Evolutionary conservation across 2,113 vertebrate species (phyloP), one percentile per base, ranked within the genome.

Genomic region (Oreocharis arfaki): DNA sequence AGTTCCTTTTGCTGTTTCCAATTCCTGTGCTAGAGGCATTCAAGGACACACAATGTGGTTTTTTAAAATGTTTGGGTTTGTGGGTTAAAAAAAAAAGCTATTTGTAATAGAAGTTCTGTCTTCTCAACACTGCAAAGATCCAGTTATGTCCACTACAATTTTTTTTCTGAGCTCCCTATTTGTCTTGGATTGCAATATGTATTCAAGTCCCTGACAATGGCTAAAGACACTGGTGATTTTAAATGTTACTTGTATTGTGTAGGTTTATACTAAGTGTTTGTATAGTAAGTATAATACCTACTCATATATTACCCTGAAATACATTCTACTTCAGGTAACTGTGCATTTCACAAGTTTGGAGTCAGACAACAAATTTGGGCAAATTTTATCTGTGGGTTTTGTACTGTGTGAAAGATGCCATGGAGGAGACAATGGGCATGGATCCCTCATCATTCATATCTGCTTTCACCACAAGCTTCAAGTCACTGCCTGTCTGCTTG

Each of bases 341-440:
- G 4, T 77, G 33, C 10, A 78, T 67, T 67, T 82, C 49, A 24
- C 16, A 28, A 10, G 10, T 42, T 30, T 87, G 21, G 60, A 82
- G 57, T 47, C 56, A 82, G 41, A 53, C 0, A 0, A 69, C 7
- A 44, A 53, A 28, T 30, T 83, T 37, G 26, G 7, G 27, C 2
- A 69, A 53, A 17, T 35, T 53, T 15, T 53, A 10, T 26, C 9
- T 67, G 18, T 15, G 8, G 6, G 3, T 59, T 78, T 12, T 59
- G 12, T 49, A 61, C 27, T 9, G 1, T 12, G 2, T 42, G 26
- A 69, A 83, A 85, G 41, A 46, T 61, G 14, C 21, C 30, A 5
- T 11, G 13, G n/a, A 19, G 3, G 12, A 39, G 23, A 35, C 0
- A 1, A 41, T 10, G 18, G 30, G 2, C n/a, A 53, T 11, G 28